phyloP scores from a whole-genome alignment of 2,888 invertebrate species.

The Cataglyphis altisquamis region DNA sequence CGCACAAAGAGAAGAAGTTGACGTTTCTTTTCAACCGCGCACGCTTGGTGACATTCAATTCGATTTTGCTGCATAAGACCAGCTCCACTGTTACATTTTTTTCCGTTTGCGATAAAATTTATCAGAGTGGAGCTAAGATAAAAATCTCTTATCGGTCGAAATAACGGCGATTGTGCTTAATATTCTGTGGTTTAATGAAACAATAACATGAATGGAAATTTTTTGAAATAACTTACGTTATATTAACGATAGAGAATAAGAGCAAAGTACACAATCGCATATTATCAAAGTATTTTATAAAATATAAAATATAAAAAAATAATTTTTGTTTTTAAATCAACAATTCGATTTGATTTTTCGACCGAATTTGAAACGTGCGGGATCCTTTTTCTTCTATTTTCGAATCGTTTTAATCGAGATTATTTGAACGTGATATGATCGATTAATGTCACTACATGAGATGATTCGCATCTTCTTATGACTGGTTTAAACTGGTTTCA shows the following conservation, averaged over 20 bases:
- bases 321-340: background rate
- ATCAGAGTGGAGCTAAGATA: slow-evolving; percentile 61
- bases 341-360: background rate
- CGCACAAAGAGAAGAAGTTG: background rate
- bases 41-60: background rate
- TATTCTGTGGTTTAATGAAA: slow-evolving; percentile 29
- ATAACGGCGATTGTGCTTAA: slow-evolving; percentile 36
- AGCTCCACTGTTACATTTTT: slow-evolving; percentile 32
- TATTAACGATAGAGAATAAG: background rate
- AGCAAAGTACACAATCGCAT: background rate
- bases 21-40: background rate
- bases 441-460: slow-evolving; percentile 66
- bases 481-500: slow-evolving; percentile 72
- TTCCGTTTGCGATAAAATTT: slow-evolving; percentile 62
- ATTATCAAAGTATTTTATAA: background rate
- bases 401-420: slow-evolving; percentile 26
- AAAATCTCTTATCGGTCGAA: slow-evolving; percentile 65
- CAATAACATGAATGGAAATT: slow-evolving; percentile 67
- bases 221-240: slow-evolving; percentile 47
- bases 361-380: slow-evolving; percentile 20
- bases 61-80: background rate
- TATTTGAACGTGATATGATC: slow-evolving; percentile 58
- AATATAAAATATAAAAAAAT: background rate
- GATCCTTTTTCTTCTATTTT: slow-evolving; percentile 1
- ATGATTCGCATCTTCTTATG: slow-evolving; percentile 60